Conservation (phyloP, 2,888 invertebrate genomes). For the Taphrorychus bicolor region DNA sequence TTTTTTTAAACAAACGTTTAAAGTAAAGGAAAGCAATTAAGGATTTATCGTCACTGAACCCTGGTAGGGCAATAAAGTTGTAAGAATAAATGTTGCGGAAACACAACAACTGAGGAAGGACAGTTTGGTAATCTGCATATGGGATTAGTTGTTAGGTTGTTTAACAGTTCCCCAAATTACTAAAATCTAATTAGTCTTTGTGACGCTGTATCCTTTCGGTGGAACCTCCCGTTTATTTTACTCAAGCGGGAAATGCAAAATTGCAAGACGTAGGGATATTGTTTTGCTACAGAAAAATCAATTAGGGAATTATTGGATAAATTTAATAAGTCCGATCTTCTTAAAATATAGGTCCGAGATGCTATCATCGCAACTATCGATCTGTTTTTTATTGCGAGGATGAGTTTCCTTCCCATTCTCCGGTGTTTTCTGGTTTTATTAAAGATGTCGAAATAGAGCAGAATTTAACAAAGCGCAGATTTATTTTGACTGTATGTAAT, state of each 20-base stretch:
- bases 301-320: slow-evolving; percentile 3
- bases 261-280: neutral
- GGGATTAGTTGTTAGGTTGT: slow-evolving; percentile 15
- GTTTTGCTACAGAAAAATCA: neutral
- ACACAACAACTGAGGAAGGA: slow-evolving; percentile 1
- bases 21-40: neutral
- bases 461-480: slow-evolving; percentile 17
- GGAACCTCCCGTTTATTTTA: neutral
- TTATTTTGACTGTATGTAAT: slow-evolving; percentile 9
- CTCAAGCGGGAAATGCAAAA: neutral
- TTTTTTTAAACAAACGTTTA: no score
- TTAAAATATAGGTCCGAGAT: neutral
- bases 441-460: slow-evolving; percentile 15
- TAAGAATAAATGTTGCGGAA: slow-evolving; percentile 15
- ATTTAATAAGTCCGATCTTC: slow-evolving; percentile 5
- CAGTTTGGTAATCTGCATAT: slow-evolving; percentile 18
- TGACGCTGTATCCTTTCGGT: neutral
- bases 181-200: slow-evolving; percentile 5
- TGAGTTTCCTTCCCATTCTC: neutral
- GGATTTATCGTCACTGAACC: neutral
- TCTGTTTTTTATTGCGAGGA: slow-evolving; percentile 21
- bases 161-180: slow-evolving; percentile 7
- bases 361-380: slow-evolving; percentile 9
- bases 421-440: slow-evolving; percentile 16
- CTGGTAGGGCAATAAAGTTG: neutral